phyloP scores from a whole-genome alignment of 2,888 invertebrate species.

The Hirudinaria manillensis region DNA sequence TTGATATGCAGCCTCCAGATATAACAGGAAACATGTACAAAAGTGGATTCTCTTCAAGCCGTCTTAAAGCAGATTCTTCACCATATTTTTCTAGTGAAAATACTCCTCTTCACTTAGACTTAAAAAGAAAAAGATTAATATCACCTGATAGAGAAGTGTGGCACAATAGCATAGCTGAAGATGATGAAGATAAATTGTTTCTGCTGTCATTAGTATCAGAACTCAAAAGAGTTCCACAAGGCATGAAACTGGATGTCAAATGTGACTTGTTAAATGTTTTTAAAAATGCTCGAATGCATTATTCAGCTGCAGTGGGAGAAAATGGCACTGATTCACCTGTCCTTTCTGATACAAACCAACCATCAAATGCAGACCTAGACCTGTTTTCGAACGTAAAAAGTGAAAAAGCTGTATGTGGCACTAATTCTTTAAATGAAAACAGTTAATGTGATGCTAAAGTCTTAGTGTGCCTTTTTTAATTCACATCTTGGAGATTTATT shows the following conservation, averaged over 20 bases:
- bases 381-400: neutral
- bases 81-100: slow-evolving; percentile 7
- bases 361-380: neutral
- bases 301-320: slow-evolving; percentile 1
- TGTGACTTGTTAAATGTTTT: slow-evolving; percentile 28
- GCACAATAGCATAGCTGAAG: neutral
- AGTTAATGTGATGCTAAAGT: neutral
- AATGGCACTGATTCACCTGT: slow-evolving; percentile 3
- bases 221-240: slow-evolving; percentile 6
- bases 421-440: neutral
- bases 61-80: slow-evolving; percentile 12
- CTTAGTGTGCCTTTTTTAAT: too few relatives aligned
- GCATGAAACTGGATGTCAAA: slow-evolving; percentile 27
- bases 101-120: neutral
- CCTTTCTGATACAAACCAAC: slow-evolving; percentile 6
- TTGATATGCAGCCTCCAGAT: slow-evolving; percentile 17
- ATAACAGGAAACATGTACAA: slow-evolving; percentile 7
- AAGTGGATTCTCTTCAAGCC: neutral
- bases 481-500: too few relatives aligned
- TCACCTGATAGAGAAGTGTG: slow-evolving; percentile 2
- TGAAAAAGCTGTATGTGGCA: slow-evolving; percentile 1
- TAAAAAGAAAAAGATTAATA: slow-evolving; percentile 12
- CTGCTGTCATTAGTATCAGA: slow-evolving; percentile 19
- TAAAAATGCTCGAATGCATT: slow-evolving; percentile 24
- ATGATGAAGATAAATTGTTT: slow-evolving; percentile 27